These are phyloP conservation scores for Sebastes vulpes DNA, from an alignment of 2,797 vertebrate genomes.

Conservation along the genomic window DNA sequence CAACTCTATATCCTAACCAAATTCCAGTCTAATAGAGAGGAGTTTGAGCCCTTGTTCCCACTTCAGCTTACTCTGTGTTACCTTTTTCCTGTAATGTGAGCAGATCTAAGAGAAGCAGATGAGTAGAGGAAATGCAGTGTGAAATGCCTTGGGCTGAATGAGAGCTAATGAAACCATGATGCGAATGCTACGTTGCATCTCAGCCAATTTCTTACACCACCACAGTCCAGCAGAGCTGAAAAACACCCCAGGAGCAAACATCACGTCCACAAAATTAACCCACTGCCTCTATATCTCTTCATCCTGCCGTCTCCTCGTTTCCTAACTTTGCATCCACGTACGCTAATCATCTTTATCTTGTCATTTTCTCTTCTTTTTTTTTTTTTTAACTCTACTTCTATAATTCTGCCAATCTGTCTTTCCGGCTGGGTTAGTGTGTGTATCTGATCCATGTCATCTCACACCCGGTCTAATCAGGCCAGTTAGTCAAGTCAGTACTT, in stretches of 20 bases:
- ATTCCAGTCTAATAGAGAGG: conserved; percentile 26
- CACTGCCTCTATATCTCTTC: conserved; percentile 34
- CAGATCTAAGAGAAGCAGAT: conserved; percentile 74
- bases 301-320: conserved; percentile 10
- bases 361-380: conserved; percentile 18
- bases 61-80: conserved; percentile 42
- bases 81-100: conserved; percentile 69
- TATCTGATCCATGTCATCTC: conserved; percentile 81
- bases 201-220: conserved; percentile 77
- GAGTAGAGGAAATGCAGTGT: conserved; percentile 76
- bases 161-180: conserved; percentile 76
- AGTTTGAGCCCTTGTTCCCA: conserved; percentile 18
- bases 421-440: conserved; percentile 52
- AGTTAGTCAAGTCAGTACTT: conserved; percentile 77
- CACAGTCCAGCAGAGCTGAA: conserved; percentile 73
- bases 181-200: conserved; percentile 75
- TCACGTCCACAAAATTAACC: conserved; percentile 52
- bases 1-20: conserved; percentile 23
- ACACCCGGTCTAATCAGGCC: conserved; percentile 80
- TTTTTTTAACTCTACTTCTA: neutral
- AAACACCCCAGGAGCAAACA: conserved; percentile 65
- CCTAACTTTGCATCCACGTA: conserved; percentile 6
- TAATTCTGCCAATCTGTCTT: conserved; percentile 61
- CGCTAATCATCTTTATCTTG: conserved; percentile 19
- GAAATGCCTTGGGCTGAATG: conserved; percentile 72